phyloP scores from a whole-genome alignment of 2,797 vertebrate species.

The Sebastes taczanowskii region DNA sequence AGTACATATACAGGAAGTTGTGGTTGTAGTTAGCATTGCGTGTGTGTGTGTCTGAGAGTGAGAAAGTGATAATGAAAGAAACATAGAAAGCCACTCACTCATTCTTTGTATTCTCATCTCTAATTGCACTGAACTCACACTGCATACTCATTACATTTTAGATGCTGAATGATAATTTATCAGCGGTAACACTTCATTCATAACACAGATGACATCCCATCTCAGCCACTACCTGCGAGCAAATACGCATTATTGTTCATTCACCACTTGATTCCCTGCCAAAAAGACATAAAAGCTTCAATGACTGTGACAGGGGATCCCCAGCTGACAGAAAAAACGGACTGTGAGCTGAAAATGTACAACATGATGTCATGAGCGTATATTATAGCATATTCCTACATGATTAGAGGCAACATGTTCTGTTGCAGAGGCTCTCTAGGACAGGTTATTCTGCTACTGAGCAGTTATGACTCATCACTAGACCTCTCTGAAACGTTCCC shows the following conservation, averaged over 20 bases:
- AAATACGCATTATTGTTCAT: not conserved
- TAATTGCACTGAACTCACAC: not conserved
- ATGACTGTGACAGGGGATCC: not conserved
- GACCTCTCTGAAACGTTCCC: conserved; percentile 31
- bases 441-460: conserved; percentile 42
- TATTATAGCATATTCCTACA: not conserved
- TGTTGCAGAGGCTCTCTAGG: conserved; percentile 53
- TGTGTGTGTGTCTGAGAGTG: not conserved
- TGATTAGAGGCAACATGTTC: conserved; percentile 6
- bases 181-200: not conserved
- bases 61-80: not conserved
- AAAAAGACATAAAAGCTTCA: not conserved
- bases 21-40: not conserved
- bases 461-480: conserved; percentile 67
- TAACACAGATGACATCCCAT: not conserved
- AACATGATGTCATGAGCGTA: not conserved
- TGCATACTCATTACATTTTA: not conserved
- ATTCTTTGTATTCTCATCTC: not conserved
- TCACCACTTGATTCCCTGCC: not conserved
- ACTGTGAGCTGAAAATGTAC: not conserved
- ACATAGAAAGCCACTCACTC: not conserved
- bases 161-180: not conserved
- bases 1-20: not conserved
- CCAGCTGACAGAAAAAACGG: not conserved
- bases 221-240: not conserved